These are phyloP conservation scores for Bombyx huttoni DNA, from an alignment of 2,888 invertebrate genomes.

Conservation along the genomic window DNA sequence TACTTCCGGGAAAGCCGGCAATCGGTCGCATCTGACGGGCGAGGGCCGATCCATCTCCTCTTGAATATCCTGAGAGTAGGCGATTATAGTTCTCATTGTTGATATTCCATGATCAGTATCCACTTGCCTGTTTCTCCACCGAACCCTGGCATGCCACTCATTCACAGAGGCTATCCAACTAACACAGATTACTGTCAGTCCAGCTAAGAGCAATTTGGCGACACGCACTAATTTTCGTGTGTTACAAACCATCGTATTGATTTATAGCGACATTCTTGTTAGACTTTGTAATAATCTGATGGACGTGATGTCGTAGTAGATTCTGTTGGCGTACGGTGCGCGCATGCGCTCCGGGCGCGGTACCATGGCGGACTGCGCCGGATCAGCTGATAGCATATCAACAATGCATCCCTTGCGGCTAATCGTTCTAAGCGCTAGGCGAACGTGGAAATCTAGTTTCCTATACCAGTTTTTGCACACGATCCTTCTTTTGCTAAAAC, in stretches of 20 bases:
- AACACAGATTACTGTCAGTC: conserved; percentile 51
- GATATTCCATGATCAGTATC: conserved; percentile 16
- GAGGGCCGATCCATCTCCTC: conserved; percentile 63
- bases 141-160: conserved; percentile 46
- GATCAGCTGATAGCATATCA: conserved; percentile 69
- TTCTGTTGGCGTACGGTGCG: conserved; percentile 16
- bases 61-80: conserved; percentile 71
- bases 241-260: conserved; percentile 28
- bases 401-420: conserved; percentile 55
- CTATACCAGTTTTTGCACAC: conserved; percentile 48
- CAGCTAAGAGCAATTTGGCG: conserved; percentile 49
- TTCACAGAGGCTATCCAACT: conserved; percentile 58
- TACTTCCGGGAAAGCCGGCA: conserved; percentile 44
- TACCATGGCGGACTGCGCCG: conserved; percentile 63
- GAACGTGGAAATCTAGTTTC: conserved; percentile 61
- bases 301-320: neutral
- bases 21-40: conserved; percentile 50
- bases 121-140: conserved; percentile 28
- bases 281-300: neutral
- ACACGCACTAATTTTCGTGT: conserved; percentile 43
- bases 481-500: conserved; percentile 29
- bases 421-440: conserved; percentile 57
- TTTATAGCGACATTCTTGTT: conserved; percentile 6
- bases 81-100: conserved; percentile 73
- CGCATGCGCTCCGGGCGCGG: conserved; percentile 61